phyloP scores from a whole-genome alignment of 2,888 invertebrate genomes.

The Harpalus rufipes region DNA sequence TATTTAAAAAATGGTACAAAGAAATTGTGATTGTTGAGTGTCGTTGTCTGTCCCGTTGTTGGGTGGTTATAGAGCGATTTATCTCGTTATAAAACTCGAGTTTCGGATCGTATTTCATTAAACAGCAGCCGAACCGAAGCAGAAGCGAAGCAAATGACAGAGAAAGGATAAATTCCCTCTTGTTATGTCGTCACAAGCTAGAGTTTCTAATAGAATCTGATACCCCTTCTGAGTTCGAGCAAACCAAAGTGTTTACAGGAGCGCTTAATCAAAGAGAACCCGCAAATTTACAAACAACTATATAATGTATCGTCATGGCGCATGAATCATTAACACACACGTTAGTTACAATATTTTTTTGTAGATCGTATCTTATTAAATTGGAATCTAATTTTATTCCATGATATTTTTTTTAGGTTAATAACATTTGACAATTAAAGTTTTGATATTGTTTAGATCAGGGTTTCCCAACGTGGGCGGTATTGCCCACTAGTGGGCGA shows the following conservation, averaged over 20 bases:
- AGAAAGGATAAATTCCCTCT: constrained; percentile 40
- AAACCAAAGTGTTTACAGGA: neutral
- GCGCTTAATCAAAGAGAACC: neutral
- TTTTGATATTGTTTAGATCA: too few species aligned
- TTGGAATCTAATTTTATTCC: too few species aligned
- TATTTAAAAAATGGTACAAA: too few species aligned
- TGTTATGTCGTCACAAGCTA: constrained; percentile 17
- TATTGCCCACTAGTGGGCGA: too few species aligned
- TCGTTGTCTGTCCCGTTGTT: neutral
- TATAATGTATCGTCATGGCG: neutral
- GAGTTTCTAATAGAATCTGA: constrained; percentile 49
- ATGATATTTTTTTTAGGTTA: too few species aligned
- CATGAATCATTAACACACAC: too few species aligned
- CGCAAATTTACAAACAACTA: neutral
- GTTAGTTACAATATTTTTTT: too few species aligned
- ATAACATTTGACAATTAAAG: too few species aligned
- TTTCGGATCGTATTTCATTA: constrained; percentile 47
- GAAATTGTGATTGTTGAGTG: neutral
- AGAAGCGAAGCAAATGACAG: neutral
- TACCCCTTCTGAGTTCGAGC: neutral
- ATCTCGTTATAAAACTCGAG: constrained; percentile 46
- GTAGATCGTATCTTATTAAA: too few species aligned
- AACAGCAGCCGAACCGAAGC: constrained; percentile 14
- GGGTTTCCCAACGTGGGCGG: too few species aligned
- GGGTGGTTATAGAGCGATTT: constrained; percentile 38